Evolutionary conservation across 2,797 vertebrate genomes (phyloP).

Genomic region (Takifugu rubripes): DNA sequence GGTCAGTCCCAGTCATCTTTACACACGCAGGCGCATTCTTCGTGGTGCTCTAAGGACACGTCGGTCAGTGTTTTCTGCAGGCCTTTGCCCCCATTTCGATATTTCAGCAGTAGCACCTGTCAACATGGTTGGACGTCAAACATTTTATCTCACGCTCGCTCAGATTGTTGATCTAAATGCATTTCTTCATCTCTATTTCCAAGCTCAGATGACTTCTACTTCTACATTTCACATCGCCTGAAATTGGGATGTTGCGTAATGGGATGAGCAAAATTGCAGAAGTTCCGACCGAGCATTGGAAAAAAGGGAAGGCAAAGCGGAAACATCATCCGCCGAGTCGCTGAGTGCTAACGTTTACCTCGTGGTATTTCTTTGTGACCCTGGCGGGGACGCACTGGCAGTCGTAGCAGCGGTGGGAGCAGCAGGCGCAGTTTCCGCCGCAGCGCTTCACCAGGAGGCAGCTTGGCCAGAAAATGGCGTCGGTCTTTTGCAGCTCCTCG

Average conservation of each 20-base stretch:
- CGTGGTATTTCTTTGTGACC: slow-evolving; percentile 92
- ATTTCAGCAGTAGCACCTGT: slow-evolving; percentile 92
- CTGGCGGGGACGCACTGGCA: slow-evolving; percentile 91
- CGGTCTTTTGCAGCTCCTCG: slow-evolving; percentile 93
- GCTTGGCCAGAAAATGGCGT: slow-evolving; percentile 96
- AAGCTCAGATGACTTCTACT: no score
- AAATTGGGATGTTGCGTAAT: no score
- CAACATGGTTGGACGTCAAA: not conserved
- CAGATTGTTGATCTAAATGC: not conserved
- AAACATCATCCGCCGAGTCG: not conserved
- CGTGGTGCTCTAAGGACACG: slow-evolving; percentile 93
- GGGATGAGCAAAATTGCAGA: no score
- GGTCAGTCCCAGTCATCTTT: slow-evolving; percentile 83
- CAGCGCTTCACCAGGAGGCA: slow-evolving; percentile 97
- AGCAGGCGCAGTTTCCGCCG: slow-evolving; percentile 95
- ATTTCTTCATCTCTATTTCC: not conserved
- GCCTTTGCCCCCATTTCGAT: slow-evolving; percentile 81
- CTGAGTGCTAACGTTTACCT: slow-evolving; percentile 73
- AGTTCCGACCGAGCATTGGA: no score
- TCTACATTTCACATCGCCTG: no score
- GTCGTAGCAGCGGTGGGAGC: slow-evolving; percentile 86
- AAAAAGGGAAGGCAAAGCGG: not conserved
- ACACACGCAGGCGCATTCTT: slow-evolving; percentile 93
- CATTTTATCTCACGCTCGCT: not conserved
- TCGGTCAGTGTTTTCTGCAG: slow-evolving; percentile 93